phyloP scores from a whole-genome alignment of 2,797 vertebrate genomes.

The Brachymystax lenok region DNA sequence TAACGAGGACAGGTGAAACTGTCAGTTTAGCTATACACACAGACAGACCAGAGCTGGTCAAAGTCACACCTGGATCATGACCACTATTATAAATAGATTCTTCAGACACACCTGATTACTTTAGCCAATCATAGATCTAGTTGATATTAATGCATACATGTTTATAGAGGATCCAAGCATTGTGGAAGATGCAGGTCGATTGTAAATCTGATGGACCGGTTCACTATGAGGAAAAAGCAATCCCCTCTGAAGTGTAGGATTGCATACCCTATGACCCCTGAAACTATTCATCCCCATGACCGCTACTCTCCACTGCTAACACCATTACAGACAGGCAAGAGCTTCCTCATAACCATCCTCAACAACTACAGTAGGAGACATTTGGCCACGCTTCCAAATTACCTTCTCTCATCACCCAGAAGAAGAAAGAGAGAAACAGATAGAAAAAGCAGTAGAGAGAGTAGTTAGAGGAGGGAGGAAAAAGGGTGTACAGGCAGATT shows the following conservation, averaged over 20 bases:
- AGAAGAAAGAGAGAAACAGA: conserved; percentile 10
- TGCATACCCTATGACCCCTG: no score
- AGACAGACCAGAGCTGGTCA: not conserved
- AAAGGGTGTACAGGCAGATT: conserved; percentile 28
- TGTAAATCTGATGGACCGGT: not conserved
- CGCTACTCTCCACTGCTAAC: not conserved
- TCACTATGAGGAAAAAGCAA: not conserved
- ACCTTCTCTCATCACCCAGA: conserved; percentile 19
- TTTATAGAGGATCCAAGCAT: not conserved
- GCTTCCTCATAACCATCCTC: not conserved
- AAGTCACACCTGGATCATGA: not conserved
- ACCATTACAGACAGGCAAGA: not conserved
- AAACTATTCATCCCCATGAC: no score
- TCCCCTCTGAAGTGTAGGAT: not conserved
- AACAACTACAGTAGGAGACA: not conserved
- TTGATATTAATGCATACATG: not conserved
- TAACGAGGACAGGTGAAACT: no score
- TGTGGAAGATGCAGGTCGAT: not conserved
- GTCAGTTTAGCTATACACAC: no score
- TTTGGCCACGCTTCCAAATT: conserved; percentile 11
- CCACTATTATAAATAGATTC: not conserved
- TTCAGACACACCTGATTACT: not conserved
- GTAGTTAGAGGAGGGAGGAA: conserved; percentile 25
- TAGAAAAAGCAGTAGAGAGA: conserved; percentile 14
- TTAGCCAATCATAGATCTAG: not conserved